A percentile compares a stretch with the other conserved stretches of the same genome.
phyloP scores from a whole-genome alignment of 2,113 vertebrate species.

The Sceloporus undulatus region DNA sequence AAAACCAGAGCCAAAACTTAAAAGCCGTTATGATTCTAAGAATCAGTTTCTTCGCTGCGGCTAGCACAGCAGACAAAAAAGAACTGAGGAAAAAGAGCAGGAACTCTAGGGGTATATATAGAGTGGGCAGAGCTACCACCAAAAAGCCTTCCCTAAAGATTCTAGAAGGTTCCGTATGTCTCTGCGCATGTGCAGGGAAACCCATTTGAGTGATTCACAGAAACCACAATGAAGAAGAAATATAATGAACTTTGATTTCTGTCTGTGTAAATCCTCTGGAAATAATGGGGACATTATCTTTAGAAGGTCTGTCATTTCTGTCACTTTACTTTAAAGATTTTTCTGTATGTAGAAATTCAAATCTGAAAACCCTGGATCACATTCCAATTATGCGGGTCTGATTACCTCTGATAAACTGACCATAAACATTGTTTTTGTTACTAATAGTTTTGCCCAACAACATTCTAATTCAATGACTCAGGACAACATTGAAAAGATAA shows the following conservation, averaged over 20 bases:
- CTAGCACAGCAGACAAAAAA: no score
- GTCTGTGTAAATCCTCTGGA: background rate
- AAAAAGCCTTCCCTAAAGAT: no score
- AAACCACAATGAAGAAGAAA: background rate
- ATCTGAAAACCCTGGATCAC: background rate
- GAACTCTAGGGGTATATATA: no score
- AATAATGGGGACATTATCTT: background rate
- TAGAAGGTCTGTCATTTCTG: background rate
- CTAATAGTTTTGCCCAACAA: constrained; percentile 19
- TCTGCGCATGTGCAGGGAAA: no score
- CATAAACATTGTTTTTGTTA: background rate
- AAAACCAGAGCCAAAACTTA: no score
- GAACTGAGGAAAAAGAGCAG: no score
- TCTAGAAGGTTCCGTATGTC: no score
- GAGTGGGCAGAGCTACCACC: no score
- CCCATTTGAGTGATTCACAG: no score
- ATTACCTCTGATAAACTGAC: background rate
- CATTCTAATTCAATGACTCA: background rate
- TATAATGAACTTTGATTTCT: background rate
- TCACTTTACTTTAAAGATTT: background rate
- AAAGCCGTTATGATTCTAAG: no score
- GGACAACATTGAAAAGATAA: background rate
- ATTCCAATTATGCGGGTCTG: background rate
- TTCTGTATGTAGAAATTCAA: background rate
- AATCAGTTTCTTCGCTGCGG: no score